Conservation (phyloP, 2,113 vertebrate genomes). For the Pygoscelis adeliae region DNA sequence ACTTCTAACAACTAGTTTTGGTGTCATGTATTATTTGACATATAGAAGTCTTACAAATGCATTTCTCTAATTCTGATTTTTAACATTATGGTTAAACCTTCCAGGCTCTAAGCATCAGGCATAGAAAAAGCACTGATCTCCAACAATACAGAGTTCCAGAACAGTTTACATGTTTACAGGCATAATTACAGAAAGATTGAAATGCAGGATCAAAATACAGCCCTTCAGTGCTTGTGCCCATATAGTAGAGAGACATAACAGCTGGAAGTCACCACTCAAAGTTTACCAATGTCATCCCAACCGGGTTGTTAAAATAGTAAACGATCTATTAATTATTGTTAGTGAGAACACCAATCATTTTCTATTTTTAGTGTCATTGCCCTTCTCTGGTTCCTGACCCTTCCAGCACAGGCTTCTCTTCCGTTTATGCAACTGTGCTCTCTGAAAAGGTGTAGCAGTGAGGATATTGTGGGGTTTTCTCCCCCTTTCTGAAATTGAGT, state of each 20-base stretch:
- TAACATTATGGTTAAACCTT: neutral
- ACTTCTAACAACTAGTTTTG: neutral
- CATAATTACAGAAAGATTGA: neutral
- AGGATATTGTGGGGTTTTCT: neutral
- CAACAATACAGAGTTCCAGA: neutral
- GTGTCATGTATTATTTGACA: neutral
- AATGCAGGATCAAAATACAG: neutral
- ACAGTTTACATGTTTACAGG: neutral
- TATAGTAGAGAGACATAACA: accelerated
- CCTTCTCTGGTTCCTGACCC: constrained; percentile 40
- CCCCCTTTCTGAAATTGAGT: neutral
- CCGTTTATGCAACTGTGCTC: neutral
- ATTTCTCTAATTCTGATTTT: neutral
- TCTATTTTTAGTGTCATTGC: constrained; percentile 35
- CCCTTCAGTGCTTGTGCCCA: neutral
- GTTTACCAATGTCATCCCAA: neutral
- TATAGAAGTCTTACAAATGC: neutral
- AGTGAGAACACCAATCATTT: neutral
- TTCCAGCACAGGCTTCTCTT: neutral
- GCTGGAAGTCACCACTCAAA: neutral
- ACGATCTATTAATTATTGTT: neutral
- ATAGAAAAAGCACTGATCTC: neutral
- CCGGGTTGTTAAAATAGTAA: neutral
- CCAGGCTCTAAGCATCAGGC: neutral
- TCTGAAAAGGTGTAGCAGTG: neutral